Conservation (phyloP, 2,797 vertebrate genomes). For the Rhyacichthys aspro region DNA sequence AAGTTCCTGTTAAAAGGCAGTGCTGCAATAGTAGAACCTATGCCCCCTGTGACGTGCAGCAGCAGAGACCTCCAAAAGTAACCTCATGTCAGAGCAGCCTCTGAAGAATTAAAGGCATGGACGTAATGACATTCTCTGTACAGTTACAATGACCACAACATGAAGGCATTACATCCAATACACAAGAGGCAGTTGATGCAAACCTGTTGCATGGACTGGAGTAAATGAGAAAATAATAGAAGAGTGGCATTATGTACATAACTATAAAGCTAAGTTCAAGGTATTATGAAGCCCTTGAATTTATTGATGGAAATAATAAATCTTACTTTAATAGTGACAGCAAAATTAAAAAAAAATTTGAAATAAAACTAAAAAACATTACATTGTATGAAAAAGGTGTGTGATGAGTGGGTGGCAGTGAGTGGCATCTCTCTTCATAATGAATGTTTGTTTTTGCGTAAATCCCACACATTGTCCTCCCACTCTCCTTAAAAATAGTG, state of each 20-base stretch:
- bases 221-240: too few relatives aligned
- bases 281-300: too few relatives aligned
- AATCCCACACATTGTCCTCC: slow-evolving; percentile 1
- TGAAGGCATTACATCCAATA: slow-evolving; percentile 8
- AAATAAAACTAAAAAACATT: neutral
- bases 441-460: slow-evolving; percentile 11
- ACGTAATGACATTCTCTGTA: slow-evolving; percentile 26
- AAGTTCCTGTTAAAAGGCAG: slow-evolving; percentile 54
- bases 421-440: slow-evolving; percentile 4
- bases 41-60: slow-evolving; percentile 22
- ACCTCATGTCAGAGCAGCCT: slow-evolving; percentile 34
- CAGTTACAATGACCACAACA: slow-evolving; percentile 18
- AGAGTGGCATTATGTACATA: too few relatives aligned
- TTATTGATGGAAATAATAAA: neutral
- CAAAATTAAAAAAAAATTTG: neutral
- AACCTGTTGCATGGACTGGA: too few relatives aligned
- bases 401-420: neutral
- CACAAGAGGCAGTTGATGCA: neutral
- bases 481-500: slow-evolving; percentile 9
- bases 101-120: slow-evolving; percentile 16
- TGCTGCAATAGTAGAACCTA: slow-evolving; percentile 20
- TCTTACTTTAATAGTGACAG: neutral
- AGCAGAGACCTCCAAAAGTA: slow-evolving; percentile 20
- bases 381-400: neutral
- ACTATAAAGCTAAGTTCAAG: too few relatives aligned